Percentiles rank a stretch among this genome's conserved stretches.
Evolutionary conservation across 2,113 vertebrate species (phyloP).

Genomic region (Pimephales promelas): DNA sequence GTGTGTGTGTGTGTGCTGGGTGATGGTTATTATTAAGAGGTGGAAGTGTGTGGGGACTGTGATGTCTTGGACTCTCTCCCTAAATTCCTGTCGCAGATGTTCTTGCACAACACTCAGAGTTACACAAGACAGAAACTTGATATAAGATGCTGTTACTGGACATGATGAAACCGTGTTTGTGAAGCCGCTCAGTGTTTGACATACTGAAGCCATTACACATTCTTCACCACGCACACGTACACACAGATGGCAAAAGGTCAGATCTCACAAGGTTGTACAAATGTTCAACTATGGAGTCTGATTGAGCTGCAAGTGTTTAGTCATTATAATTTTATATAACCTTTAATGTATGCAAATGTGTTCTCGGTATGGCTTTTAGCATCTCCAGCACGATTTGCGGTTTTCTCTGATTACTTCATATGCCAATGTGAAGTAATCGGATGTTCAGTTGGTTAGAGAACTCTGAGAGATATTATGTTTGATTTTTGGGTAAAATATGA

Average conservation of each 20-base stretch:
- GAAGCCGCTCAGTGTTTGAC: slow-evolving; percentile 19
- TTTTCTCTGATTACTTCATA: background rate
- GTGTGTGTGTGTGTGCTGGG: background rate
- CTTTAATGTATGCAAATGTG: slow-evolving; percentile 22
- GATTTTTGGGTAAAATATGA: background rate
- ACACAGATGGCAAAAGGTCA: slow-evolving; percentile 24
- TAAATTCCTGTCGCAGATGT: background rate
- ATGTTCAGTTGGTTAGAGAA: slow-evolving; percentile 17
- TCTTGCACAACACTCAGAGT: background rate
- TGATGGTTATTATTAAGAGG: background rate
- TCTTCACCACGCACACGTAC: background rate
- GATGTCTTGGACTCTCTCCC: background rate
- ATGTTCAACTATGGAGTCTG: background rate
- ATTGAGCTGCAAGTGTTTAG: slow-evolving; percentile 7
- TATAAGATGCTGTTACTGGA: background rate
- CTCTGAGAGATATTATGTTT: background rate
- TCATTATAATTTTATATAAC: background rate
- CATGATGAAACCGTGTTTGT: slow-evolving; percentile 7
- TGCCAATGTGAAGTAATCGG: background rate
- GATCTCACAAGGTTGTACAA: background rate
- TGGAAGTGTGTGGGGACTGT: background rate
- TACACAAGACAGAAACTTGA: background rate
- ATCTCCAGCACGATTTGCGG: slow-evolving; percentile 24
- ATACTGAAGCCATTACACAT: background rate
- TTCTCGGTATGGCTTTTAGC: background rate